Evolutionary conservation across 2,888 invertebrate genomes (phyloP).

Genomic region (Julus scanicus): DNA sequence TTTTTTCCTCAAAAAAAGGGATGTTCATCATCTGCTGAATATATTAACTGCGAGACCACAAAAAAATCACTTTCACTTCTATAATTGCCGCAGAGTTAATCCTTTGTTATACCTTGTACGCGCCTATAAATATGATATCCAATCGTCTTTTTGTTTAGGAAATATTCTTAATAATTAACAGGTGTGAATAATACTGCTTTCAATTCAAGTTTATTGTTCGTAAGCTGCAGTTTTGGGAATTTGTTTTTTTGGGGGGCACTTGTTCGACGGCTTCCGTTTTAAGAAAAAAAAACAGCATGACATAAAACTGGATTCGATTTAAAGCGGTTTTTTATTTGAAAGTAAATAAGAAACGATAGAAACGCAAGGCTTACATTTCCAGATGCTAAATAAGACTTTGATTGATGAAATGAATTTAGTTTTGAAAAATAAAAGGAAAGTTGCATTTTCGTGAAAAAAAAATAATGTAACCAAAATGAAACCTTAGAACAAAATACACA

Average conservation of each 20-base stretch:
- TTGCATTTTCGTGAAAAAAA: too few relatives aligned
- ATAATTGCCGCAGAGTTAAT: conserved; percentile 8
- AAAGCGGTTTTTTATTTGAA: background rate
- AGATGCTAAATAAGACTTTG: too few relatives aligned
- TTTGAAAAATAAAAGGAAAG: too few relatives aligned
- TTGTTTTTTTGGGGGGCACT: background rate
- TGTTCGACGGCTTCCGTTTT: conserved; percentile 16
- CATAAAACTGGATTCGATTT: background rate
- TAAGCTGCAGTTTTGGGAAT: background rate
- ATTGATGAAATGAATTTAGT: too few relatives aligned
- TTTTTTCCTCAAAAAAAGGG: conserved; percentile 13
- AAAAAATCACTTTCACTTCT: conserved; percentile 23
- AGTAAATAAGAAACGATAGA: background rate
- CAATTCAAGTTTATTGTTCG: background rate
- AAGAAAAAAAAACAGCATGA: background rate
- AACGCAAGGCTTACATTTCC: too few relatives aligned
- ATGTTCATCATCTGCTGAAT: conserved; percentile 30
- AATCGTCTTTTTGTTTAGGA: background rate
- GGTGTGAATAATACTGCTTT: conserved; percentile 1
- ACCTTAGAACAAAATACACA: too few relatives aligned
- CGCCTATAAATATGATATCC: background rate
- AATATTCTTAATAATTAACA: background rate
- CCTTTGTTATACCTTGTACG: conserved; percentile 14
- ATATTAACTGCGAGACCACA: background rate
- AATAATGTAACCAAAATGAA: too few relatives aligned